Conservation (phyloP, 2,797 vertebrate species). For the Cercopithecus petaurista region DNA sequence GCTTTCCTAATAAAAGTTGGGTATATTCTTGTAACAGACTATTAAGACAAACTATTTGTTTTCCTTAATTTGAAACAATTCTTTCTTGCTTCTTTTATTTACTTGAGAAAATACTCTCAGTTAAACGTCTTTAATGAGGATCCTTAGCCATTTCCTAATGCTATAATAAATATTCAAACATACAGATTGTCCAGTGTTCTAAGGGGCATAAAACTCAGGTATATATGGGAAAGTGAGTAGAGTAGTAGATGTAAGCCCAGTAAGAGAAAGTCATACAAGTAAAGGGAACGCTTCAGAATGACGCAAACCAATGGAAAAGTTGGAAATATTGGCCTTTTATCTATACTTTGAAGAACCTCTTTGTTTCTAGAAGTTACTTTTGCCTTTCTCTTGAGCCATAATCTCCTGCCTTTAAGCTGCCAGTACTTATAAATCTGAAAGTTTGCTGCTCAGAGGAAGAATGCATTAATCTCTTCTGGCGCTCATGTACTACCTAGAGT, state of each 20-base stretch:
- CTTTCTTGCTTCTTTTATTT: neutral
- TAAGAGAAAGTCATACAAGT: neutral
- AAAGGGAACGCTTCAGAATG: neutral
- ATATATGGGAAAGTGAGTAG: neutral
- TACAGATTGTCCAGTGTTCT: neutral
- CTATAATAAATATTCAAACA: neutral
- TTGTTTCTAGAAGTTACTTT: neutral
- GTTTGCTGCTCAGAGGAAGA: neutral
- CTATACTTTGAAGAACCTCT: neutral
- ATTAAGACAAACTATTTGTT: neutral
- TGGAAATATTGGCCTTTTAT: neutral
- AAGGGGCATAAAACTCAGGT: neutral
- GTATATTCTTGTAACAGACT: neutral
- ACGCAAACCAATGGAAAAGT: neutral
- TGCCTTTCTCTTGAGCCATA: neutral
- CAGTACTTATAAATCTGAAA: neutral
- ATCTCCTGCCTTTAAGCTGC: neutral
- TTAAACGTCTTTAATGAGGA: neutral
- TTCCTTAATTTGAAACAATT: conserved; percentile 5
- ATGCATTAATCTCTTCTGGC: neutral
- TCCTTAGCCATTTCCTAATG: neutral
- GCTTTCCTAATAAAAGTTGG: neutral
- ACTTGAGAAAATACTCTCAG: neutral
- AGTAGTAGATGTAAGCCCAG: neutral
- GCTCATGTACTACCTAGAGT: neutral